phyloP scores from a whole-genome alignment of 2,888 invertebrate species.

The Vandiemenella viatica region DNA sequence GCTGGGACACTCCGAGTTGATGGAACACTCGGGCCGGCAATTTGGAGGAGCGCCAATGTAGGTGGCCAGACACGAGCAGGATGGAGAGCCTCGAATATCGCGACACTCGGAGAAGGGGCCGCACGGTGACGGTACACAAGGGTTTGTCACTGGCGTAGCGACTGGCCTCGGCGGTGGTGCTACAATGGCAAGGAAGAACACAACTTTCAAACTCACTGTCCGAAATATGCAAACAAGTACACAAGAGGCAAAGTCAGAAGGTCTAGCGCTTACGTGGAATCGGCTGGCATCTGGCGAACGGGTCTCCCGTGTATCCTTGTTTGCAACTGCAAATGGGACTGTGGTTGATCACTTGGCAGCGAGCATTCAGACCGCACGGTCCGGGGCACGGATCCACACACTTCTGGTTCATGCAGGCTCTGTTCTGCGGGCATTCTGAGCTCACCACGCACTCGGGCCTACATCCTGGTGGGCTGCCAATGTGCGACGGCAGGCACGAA shows the following conservation, averaged over 20 bases:
- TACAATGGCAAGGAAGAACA: constrained; percentile 5
- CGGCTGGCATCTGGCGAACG: constrained; percentile 29
- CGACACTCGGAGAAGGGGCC: constrained; percentile 46
- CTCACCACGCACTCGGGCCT: constrained; percentile 58
- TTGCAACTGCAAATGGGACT: constrained; percentile 57
- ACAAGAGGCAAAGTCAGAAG: not conserved
- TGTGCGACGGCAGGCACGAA: constrained; percentile 46
- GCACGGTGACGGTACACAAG: constrained; percentile 34
- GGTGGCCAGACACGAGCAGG: constrained; percentile 42
- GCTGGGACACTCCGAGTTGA: constrained; percentile 51
- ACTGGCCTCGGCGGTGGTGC: constrained; percentile 21
- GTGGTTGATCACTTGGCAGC: constrained; percentile 63
- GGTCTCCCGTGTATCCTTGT: constrained; percentile 48
- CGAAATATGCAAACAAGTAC: not conserved
- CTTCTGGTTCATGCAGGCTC: constrained; percentile 54
- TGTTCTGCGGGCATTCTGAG: constrained; percentile 53
- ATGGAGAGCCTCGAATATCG: constrained; percentile 36
- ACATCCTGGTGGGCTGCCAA: constrained; percentile 51
- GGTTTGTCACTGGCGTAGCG: constrained; percentile 25
- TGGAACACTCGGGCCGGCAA: constrained; percentile 50
- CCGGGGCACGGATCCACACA: constrained; percentile 60
- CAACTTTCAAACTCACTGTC: not conserved
- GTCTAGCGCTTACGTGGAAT: constrained; percentile 22
- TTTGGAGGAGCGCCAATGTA: constrained; percentile 50
- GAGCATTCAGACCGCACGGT: constrained; percentile 52